Evolutionary conservation across 2,113 vertebrate species (phyloP), one percentile per base, ranked within the genome.

Genomic region (Himantopus leucocephalus): DNA sequence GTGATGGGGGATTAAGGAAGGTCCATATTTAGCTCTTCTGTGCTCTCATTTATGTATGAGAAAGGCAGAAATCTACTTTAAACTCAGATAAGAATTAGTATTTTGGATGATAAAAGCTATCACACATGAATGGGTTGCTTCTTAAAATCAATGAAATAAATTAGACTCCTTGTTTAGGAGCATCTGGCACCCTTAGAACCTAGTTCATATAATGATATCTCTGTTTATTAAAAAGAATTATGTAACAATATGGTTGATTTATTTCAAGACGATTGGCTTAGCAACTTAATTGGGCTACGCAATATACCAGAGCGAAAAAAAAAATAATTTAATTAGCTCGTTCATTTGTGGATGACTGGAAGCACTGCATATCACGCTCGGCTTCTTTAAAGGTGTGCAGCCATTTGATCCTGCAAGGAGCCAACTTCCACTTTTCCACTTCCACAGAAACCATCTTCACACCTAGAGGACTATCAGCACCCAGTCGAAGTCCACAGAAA

Each of bases 121-220:
- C 97, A 97, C 92, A 95, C 97, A 96, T 97, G 96, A 97, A 96
- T 98, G 95, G 74, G 74, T 97, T 98, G 91, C 94, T 97, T 97
- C 96, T 97, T 97, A 95, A 98, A 98, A 96, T 98, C 97, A 97
- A 96, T 96, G 47, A 97, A 98, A 97, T 97, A 98, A 98, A 98
- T 97, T 97, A 97, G 94, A 93, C 92, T 97, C 91, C 95, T 95
- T 97, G 88, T 92, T 97, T 95, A 95, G 96, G 88, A 97, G 96
- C 98, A 98, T 98, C 98, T 98, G 98, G 98, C 91, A 97, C 97
- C 95, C 96, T 97, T 96, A 97, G 74, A 97, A 97, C 94, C 89
- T 86, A 92, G 96, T 97, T 97, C 95, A 86, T 94, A 89, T 98
- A 97, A 98, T 96, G 97, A 96, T 96, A 97, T 97, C 85, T 97